phyloP scores from a whole-genome alignment of 1,140 invertebrate species.

The Maniola jurtina region DNA sequence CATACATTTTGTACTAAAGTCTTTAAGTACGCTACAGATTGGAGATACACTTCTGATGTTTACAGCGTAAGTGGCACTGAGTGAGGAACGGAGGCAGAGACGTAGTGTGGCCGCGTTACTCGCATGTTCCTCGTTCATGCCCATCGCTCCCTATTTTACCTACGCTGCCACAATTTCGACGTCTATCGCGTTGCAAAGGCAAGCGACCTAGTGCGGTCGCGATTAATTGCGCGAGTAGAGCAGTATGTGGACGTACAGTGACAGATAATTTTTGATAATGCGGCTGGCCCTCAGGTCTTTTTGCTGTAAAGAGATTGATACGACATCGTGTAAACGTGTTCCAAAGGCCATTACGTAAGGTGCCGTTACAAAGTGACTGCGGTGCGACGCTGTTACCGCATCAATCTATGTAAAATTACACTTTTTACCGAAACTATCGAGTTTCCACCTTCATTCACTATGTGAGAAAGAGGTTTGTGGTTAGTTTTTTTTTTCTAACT shows the following conservation, averaged over 20 bases:
- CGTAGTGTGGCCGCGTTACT: too few species aligned
- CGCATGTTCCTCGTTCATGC: too few species aligned
- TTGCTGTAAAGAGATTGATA: background rate
- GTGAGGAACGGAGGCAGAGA: too few species aligned
- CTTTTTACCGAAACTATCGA: constrained; percentile 9
- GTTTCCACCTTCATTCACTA: constrained; percentile 8
- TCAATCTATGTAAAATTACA: constrained; percentile 14
- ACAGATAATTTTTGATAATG: too few species aligned
- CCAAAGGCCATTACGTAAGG: background rate
- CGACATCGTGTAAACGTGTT: background rate
- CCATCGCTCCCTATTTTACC: too few species aligned
- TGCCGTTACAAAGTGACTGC: background rate
- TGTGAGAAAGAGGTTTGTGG: constrained; percentile 9
- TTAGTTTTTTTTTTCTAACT: background rate
- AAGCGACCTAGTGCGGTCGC: too few species aligned
- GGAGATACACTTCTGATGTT: background rate
- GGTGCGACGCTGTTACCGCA: background rate
- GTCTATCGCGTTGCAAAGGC: too few species aligned
- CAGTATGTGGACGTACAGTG: too few species aligned
- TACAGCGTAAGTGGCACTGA: background rate
- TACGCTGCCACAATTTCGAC: too few species aligned
- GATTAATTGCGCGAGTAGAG: too few species aligned
- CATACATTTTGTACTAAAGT: too few species aligned
- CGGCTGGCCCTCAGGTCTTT: too few species aligned
- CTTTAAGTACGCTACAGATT: background rate